Conservation (phyloP, 2,113 vertebrate genomes). For the Blennius ocellaris region DNA sequence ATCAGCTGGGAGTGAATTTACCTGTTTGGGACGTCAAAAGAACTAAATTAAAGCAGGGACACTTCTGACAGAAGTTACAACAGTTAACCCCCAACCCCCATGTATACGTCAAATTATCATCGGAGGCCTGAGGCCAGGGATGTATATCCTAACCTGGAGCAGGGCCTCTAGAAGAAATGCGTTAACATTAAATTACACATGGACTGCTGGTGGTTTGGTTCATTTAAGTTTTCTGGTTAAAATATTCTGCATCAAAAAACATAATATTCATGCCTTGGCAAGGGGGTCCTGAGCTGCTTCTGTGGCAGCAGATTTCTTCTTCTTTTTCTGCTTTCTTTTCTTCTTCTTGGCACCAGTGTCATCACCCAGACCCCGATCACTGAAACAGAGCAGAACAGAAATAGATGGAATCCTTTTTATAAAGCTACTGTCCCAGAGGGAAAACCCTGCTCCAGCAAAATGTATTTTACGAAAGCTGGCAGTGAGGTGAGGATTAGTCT, state of each 20-base stretch:
- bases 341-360: constrained; percentile 97
- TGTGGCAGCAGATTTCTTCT: constrained; percentile 91
- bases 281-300: constrained; percentile 89
- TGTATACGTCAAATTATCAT: no score
- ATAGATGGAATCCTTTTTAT: constrained; percentile 8
- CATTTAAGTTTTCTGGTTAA: not conserved
- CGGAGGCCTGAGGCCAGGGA: no score
- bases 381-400: constrained; percentile 62
- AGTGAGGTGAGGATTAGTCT: no score
- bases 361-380: constrained; percentile 90
- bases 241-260: not conserved
- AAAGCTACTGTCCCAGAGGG: not conserved
- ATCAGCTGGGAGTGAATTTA: constrained; percentile 95
- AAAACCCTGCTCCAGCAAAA: not conserved
- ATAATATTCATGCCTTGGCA: constrained; percentile 83
- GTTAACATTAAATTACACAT: not conserved
- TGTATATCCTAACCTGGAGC: no score
- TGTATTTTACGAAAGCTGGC: not conserved
- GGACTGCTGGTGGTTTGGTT: not conserved
- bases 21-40: constrained; percentile 74
- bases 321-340: constrained; percentile 97
- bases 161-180: not conserved
- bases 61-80: no score
- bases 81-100: no score
- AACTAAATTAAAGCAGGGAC: not conserved